Conservation (phyloP, 2,797 vertebrate genomes). For the Danio kyathit region DNA sequence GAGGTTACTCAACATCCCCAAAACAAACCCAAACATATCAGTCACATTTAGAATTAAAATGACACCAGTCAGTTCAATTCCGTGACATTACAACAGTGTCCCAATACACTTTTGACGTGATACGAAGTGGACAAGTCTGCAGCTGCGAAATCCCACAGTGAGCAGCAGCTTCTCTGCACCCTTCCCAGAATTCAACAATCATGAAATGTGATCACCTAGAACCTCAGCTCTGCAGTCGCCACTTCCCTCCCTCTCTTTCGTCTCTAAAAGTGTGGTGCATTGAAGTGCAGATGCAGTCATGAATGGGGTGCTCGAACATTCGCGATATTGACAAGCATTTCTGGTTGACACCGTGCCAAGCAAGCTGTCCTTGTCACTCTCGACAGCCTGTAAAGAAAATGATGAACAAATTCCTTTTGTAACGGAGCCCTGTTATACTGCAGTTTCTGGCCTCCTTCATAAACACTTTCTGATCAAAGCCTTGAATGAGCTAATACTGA, state of each 20-base stretch:
- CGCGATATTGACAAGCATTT: constrained; percentile 46
- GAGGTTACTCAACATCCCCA: neutral
- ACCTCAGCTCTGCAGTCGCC: neutral
- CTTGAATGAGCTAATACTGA: neutral
- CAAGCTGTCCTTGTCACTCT: constrained; percentile 47
- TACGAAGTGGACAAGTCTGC: neutral
- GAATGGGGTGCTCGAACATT: constrained; percentile 45
- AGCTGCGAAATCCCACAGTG: constrained; percentile 38
- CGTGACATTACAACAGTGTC: neutral
- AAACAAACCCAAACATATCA: neutral
- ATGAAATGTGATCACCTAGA: constrained; percentile 29
- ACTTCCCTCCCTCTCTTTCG: neutral
- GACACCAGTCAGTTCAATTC: neutral
- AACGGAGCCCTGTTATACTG: neutral
- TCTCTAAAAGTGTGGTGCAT: constrained; percentile 2
- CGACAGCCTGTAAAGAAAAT: constrained; percentile 38
- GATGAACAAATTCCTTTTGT: constrained; percentile 32
- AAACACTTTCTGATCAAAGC: constrained; percentile 15
- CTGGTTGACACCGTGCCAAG: constrained; percentile 43
- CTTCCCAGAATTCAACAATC: constrained; percentile 32
- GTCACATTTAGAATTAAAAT: neutral
- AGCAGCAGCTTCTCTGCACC: constrained; percentile 18
- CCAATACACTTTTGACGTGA: neutral
- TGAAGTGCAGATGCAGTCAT: constrained; percentile 39
- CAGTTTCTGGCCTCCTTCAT: neutral